A percentile compares a stretch with the other conserved stretches of the same genome.
phyloP scores from a whole-genome alignment of 2,113 vertebrate genomes.

The Crocuta crocuta region DNA sequence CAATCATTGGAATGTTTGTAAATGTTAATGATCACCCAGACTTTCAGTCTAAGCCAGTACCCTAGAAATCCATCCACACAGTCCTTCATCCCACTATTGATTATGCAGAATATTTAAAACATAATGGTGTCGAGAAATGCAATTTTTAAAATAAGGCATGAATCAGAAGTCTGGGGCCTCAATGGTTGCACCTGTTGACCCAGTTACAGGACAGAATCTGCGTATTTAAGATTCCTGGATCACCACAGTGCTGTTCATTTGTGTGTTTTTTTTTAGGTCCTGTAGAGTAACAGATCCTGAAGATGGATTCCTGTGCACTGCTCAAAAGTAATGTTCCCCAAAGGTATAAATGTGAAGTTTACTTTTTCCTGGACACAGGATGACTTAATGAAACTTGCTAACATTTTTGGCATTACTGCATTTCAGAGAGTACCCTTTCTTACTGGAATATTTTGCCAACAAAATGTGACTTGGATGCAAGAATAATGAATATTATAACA shows the following conservation, averaged over 20 bases:
- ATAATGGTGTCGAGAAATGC: not conserved
- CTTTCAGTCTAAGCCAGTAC: not conserved
- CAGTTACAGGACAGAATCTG: not conserved
- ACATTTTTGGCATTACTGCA: not conserved
- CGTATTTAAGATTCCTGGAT: not conserved
- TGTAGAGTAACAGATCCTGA: not conserved
- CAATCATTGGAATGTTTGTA: not conserved
- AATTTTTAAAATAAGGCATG: slow-evolving; percentile 8
- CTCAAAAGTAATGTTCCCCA: not conserved
- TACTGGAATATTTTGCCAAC: slow-evolving; percentile 23
- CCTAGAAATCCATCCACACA: not conserved
- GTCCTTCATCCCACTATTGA: fast-evolving
- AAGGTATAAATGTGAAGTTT: not conserved
- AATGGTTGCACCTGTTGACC: not conserved
- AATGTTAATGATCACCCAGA: not conserved
- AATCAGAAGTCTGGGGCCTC: not conserved
- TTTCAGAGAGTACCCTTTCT: not conserved
- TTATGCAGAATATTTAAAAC: not conserved
- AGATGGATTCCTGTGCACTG: not conserved
- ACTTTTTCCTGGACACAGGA: not conserved
- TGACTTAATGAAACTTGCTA: not conserved
- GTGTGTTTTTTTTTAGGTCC: not conserved
- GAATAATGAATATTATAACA: slow-evolving; percentile 52
- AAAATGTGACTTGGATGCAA: slow-evolving; percentile 50
- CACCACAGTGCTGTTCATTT: not conserved